phyloP scores from a whole-genome alignment of 2,113 vertebrate species.

The Limnothrissa miodon region DNA sequence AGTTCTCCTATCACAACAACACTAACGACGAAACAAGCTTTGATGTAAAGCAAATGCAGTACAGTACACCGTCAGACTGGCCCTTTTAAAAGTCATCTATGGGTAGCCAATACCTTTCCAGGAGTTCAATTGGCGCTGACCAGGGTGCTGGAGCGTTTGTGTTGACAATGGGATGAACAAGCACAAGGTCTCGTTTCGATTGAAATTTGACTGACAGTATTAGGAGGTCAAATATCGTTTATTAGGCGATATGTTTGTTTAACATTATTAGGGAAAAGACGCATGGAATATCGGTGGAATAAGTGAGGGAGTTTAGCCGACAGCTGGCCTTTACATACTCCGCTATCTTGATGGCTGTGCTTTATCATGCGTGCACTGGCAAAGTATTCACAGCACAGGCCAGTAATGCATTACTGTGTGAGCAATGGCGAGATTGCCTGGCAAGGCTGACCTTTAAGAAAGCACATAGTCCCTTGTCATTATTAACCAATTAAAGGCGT shows the following conservation, averaged over 20 bases:
- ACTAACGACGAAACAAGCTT: not conserved
- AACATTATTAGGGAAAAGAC: not conserved
- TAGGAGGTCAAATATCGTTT: not conserved
- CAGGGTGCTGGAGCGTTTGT: not conserved
- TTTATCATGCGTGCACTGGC: conserved; percentile 54
- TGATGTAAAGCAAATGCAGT: too few relatives aligned
- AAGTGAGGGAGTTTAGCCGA: conserved; percentile 25
- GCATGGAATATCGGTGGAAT: not conserved
- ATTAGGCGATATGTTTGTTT: not conserved
- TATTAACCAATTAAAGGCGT: not conserved
- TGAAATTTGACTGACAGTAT: not conserved
- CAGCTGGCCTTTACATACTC: conserved; percentile 51
- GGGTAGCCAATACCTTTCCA: not conserved
- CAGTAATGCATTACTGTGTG: conserved; percentile 49
- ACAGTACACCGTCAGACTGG: not conserved
- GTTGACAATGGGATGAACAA: not conserved
- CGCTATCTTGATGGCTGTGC: conserved; percentile 48
- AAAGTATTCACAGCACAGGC: conserved; percentile 48
- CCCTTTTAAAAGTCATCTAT: not conserved
- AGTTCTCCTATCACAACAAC: not conserved
- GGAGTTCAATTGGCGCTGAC: not conserved
- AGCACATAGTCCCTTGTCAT: not conserved
- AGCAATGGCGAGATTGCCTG: not conserved
- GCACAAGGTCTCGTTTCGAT: not conserved
- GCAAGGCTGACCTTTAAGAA: not conserved